Percentiles rank a stretch among this genome's conserved stretches.
Conservation (phyloP, 2,888 invertebrate species). For the Matsumyia berberina region DNA sequence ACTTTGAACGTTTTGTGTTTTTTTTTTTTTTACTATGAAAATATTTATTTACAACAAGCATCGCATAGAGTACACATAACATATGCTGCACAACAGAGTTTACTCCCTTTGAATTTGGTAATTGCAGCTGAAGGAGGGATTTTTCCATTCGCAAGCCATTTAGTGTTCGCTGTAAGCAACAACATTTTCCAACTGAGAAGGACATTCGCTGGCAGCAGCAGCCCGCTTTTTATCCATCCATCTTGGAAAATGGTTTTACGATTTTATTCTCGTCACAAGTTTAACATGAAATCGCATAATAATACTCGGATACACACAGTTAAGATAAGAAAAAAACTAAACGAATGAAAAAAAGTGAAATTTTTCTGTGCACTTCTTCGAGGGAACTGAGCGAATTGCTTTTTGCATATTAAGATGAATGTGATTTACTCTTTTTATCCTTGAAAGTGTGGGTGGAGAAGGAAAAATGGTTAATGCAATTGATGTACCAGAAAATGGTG, state of each 20-base stretch:
- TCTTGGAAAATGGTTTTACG: constrained; percentile 74
- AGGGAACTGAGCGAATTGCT: constrained; percentile 57
- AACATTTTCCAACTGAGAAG: constrained; percentile 64
- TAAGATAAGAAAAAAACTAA: constrained; percentile 32
- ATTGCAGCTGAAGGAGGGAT: constrained; percentile 70
- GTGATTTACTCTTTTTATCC: constrained; percentile 52
- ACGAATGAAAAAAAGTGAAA: constrained; percentile 14
- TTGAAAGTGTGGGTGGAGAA: constrained; percentile 2
- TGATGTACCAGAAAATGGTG: constrained; percentile 74
- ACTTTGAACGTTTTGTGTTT: constrained; percentile 62
- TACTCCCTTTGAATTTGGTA: constrained; percentile 67
- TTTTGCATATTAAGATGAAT: constrained; percentile 75
- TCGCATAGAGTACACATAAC: constrained; percentile 50
- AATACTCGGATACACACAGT: constrained; percentile 70
- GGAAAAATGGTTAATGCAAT: constrained; percentile 72
- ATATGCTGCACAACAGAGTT: constrained; percentile 53
- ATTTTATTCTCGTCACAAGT: constrained; percentile 75
- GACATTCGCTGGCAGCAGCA: constrained; percentile 47
- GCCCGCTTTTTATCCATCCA: constrained; percentile 62
- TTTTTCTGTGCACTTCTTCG: constrained; percentile 56
- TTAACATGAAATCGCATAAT: constrained; percentile 75
- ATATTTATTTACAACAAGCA: constrained; percentile 74
- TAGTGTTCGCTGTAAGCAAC: constrained; percentile 62
- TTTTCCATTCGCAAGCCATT: constrained; percentile 66
- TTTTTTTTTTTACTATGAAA: constrained; percentile 58